Percentiles rank a stretch among this genome's conserved stretches.
These are phyloP conservation scores for Salvelinus fontinalis DNA, from an alignment of 2,113 vertebrate genomes.

Conservation along the genomic window DNA sequence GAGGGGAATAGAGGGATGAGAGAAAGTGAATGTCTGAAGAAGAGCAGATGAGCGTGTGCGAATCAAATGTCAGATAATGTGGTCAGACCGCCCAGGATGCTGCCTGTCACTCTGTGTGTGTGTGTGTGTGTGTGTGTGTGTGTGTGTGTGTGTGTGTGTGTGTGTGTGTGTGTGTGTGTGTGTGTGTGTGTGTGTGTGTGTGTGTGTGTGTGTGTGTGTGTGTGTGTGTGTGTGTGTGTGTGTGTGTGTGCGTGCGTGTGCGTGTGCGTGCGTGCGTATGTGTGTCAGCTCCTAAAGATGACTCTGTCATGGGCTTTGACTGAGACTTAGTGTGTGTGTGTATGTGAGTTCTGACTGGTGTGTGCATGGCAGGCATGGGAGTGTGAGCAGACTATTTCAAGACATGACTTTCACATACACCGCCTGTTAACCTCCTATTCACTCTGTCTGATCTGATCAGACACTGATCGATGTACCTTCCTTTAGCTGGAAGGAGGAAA, in stretches of 20 bases:
- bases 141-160: not conserved
- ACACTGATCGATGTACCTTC: not conserved
- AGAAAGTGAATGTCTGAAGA: not conserved
- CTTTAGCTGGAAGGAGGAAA: slow-evolving; percentile 30
- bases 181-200: no score
- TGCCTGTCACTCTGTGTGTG: slow-evolving; percentile 1
- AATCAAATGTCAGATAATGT: no score
- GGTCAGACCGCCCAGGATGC: not conserved
- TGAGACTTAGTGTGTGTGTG: no score
- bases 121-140: not conserved
- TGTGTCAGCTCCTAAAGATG: no score
- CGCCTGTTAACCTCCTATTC: slow-evolving; percentile 4
- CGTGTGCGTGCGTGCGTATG: no score
- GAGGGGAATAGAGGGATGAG: not conserved
- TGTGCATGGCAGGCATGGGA: not conserved
- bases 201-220: not conserved
- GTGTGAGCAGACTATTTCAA: not conserved
- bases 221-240: not conserved
- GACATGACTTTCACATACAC: no score
- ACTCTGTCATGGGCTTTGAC: no score
- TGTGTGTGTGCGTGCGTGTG: not conserved
- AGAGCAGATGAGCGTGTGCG: not conserved
- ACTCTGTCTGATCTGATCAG: slow-evolving; percentile 15
- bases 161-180: not conserved
- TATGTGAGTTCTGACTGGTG: no score